Conservation (phyloP, 1,140 invertebrate species). For the Cydia splendana region DNA sequence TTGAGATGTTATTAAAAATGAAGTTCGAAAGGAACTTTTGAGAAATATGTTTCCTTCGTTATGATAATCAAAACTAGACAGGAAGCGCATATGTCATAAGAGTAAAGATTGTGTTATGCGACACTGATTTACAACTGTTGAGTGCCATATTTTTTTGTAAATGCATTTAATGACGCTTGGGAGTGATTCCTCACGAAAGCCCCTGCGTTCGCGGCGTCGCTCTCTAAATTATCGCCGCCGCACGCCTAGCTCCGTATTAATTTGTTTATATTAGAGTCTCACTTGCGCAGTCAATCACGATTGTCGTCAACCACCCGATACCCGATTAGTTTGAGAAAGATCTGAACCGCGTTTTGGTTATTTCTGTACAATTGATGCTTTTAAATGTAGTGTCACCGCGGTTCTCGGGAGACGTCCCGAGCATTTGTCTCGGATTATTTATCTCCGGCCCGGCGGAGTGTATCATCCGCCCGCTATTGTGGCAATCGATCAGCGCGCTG, state of each 20-base stretch:
- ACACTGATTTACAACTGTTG: slow-evolving; percentile 63
- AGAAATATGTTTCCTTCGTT: slow-evolving; percentile 66
- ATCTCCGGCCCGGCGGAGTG: slow-evolving; percentile 70
- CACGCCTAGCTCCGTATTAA: slow-evolving; percentile 69
- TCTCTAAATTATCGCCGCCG: slow-evolving; percentile 52
- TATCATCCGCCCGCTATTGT: slow-evolving; percentile 74
- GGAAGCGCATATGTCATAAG: slow-evolving; percentile 63
- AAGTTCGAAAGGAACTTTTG: slow-evolving; percentile 54
- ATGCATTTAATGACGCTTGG: slow-evolving; percentile 54
- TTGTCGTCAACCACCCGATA: slow-evolving; percentile 74
- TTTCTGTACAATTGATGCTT: slow-evolving; percentile 78
- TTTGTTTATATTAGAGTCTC: slow-evolving; percentile 79
- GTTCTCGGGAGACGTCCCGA: slow-evolving; percentile 73
- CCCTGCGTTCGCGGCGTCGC: slow-evolving; percentile 36
- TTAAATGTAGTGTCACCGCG: slow-evolving; percentile 78
- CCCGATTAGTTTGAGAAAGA: slow-evolving; percentile 78
- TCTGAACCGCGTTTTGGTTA: slow-evolving; percentile 78
- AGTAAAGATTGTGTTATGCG: slow-evolving; percentile 47
- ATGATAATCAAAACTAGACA: slow-evolving; percentile 59
- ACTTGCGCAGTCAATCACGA: slow-evolving; percentile 78
- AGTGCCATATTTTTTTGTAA: slow-evolving; percentile 58
- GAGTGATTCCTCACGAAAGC: slow-evolving; percentile 48
- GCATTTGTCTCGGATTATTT: slow-evolving; percentile 79
- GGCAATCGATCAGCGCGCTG: slow-evolving; percentile 73
- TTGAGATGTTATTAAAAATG: slow-evolving; percentile 28